Evolutionary conservation across 1,140 invertebrate genomes (phyloP).

Genomic region (Atta cephalotes): DNA sequence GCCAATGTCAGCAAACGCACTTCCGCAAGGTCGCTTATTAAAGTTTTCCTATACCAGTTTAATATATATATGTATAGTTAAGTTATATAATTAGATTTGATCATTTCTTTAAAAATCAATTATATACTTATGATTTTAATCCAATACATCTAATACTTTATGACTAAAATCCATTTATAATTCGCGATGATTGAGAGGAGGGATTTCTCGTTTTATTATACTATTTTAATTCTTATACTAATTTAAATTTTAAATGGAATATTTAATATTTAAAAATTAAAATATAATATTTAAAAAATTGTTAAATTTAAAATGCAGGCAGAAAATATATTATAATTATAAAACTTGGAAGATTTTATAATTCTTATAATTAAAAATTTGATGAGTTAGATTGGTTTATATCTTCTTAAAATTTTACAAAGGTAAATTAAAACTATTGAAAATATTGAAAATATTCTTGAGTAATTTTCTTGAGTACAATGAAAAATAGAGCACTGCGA

Average conservation of each 20-base stretch:
- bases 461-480: not conserved
- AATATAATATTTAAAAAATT: not conserved
- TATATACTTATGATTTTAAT: too few species aligned
- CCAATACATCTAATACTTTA: too few species aligned
- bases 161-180: conserved; percentile 2
- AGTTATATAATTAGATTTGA: not conserved
- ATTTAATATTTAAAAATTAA: not conserved
- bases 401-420: not conserved
- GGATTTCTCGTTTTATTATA: not conserved
- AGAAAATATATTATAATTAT: not conserved
- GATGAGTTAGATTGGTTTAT: not conserved
- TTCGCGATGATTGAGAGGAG: not conserved
- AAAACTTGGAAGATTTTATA: not conserved
- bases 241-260: not conserved
- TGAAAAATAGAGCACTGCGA: not conserved
- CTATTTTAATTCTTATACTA: not conserved
- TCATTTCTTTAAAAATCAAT: not conserved
- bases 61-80: not conserved
- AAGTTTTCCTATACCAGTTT: not conserved
- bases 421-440: too few species aligned
- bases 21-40: conserved; percentile 3
- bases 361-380: not conserved
- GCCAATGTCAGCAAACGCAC: conserved; percentile 79
- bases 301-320: not conserved
- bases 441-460: not conserved